Conservation (phyloP, 2,113 vertebrate genomes). For the Scomber japonicus region DNA sequence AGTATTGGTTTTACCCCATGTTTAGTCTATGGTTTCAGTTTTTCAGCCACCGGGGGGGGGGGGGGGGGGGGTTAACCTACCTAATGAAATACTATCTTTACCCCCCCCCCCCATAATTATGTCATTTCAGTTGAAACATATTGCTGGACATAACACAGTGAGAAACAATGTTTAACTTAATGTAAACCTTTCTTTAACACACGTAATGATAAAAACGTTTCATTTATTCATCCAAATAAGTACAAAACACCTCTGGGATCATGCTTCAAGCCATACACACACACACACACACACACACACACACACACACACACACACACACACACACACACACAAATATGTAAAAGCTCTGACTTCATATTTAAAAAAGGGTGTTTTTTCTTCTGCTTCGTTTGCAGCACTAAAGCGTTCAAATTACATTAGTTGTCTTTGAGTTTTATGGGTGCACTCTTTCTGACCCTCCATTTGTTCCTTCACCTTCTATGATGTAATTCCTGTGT, state of each 20-base stretch:
- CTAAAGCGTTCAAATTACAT: not conserved
- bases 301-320: not conserved
- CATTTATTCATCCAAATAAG: too few relatives aligned
- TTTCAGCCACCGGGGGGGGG: too few relatives aligned
- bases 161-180: too few relatives aligned
- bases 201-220: too few relatives aligned
- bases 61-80: too few relatives aligned
- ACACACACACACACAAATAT: not conserved
- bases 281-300: not conserved
- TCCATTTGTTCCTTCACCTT: not conserved
- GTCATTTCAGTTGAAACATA: too few relatives aligned
- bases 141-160: too few relatives aligned
- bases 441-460: constrained; percentile 4
- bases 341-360: constrained; percentile 7
- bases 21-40: too few relatives aligned
- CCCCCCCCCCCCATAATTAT: too few relatives aligned
- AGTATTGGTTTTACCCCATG: too few relatives aligned
- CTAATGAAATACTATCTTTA: too few relatives aligned
- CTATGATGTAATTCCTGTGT: constrained; percentile 23
- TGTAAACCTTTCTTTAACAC: not conserved
- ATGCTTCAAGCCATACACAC: not conserved
- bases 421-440: not conserved
- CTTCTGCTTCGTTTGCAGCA: not conserved
- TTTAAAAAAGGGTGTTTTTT: constrained; percentile 9
- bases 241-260: not conserved